A percentile compares a stretch with the other conserved stretches of the same genome.
Conservation (phyloP, 1,140 invertebrate genomes). For the Sitodiplosis mosellana region DNA sequence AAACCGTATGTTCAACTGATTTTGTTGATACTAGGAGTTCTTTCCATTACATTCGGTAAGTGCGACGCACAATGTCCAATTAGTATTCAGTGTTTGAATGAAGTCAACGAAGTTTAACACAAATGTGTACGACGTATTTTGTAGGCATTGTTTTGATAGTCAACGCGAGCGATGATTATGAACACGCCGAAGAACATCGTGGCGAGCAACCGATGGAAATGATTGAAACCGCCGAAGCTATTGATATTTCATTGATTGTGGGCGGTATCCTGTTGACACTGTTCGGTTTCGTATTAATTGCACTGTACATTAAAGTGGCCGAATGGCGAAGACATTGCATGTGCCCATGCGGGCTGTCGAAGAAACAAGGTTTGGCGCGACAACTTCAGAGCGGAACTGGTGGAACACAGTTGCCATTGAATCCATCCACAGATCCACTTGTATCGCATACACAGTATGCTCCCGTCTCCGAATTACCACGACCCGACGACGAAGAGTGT, state of each 20-base stretch:
- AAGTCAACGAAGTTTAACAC: too few relatives aligned
- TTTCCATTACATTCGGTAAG: constrained; percentile 5
- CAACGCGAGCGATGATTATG: constrained; percentile 5
- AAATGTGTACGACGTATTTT: neutral
- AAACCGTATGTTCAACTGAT: constrained; percentile 6
- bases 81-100: too few relatives aligned
- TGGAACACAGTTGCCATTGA: constrained; percentile 12
- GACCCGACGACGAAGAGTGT: constrained; percentile 35
- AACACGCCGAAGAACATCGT: constrained; percentile 6
- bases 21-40: constrained; percentile 5
- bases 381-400: constrained; percentile 8
- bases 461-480: constrained; percentile 44
- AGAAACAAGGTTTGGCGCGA: constrained; percentile 8
- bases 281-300: constrained; percentile 4
- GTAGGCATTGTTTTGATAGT: constrained; percentile 7
- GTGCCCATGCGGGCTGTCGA: constrained; percentile 9
- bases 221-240: neutral
- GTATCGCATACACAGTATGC: constrained; percentile 44
- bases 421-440: constrained; percentile 45
- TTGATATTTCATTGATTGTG: constrained; percentile 7
- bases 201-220: constrained; percentile 2
- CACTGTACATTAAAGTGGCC: constrained; percentile 7
- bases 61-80: too few relatives aligned
- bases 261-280: constrained; percentile 7
- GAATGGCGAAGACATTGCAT: constrained; percentile 9